Percentiles rank a stretch among this genome's conserved stretches.
These are phyloP conservation scores for Sycophaga agraensis DNA, from an alignment of 1,140 invertebrate genomes.

Conservation along the genomic window DNA sequence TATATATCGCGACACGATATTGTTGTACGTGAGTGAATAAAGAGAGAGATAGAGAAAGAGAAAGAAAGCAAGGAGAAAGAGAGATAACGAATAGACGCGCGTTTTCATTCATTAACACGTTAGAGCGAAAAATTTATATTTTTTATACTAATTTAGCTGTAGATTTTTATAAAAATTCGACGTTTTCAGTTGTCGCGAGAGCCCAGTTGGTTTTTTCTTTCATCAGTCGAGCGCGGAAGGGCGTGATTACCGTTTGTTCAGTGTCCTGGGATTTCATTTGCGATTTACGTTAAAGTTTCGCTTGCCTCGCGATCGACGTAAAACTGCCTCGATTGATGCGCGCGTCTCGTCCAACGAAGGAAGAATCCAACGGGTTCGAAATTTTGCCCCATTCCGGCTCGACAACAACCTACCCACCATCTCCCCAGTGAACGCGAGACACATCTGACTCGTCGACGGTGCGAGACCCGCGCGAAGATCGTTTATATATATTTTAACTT, in stretches of 20 bases:
- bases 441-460: slow-evolving; percentile 28
- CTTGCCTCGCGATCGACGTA: not conserved
- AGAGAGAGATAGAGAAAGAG: not conserved
- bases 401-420: too few relatives aligned
- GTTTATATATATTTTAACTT: slow-evolving; percentile 18
- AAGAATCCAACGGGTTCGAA: slow-evolving; percentile 10
- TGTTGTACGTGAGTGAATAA: slow-evolving; percentile 1
- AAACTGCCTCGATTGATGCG: too few relatives aligned
- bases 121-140: slow-evolving; percentile 29
- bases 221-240: not conserved
- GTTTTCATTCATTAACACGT: slow-evolving; percentile 12
- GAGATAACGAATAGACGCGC: slow-evolving; percentile 12
- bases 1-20: slow-evolving; percentile 7
- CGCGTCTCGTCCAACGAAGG: not conserved
- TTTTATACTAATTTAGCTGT: slow-evolving; percentile 32
- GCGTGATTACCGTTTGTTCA: not conserved
- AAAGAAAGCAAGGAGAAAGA: not conserved
- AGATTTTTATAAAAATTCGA: slow-evolving; percentile 30
- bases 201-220: not conserved
- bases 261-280: too few relatives aligned
- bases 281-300: not conserved
- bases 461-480: slow-evolving; percentile 18
- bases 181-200: slow-evolving; percentile 18
- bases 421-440: slow-evolving; percentile 23
- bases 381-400: too few relatives aligned